Evolutionary conservation across 2,113 vertebrate species (phyloP), one percentile per base, ranked within the genome.

Genomic region (Rhabdomys dilectus): DNA sequence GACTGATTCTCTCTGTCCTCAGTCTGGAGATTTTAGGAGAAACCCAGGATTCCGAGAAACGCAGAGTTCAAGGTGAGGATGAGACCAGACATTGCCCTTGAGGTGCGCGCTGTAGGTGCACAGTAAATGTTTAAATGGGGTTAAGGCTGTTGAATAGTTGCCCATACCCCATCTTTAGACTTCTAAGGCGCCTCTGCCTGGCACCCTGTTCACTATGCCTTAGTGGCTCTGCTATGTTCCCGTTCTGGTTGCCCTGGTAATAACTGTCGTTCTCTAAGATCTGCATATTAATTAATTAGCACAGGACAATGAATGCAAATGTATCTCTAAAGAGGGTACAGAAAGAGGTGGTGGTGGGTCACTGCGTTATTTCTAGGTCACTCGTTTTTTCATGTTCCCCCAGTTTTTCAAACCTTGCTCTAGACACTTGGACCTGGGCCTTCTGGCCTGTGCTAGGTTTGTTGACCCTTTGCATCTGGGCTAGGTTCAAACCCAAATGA

Each of bases 81-180:
- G 2, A 2, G 13, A 2, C 2, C 39, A 0, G 0, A 3, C 0
- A 1, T 0, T 0, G 7, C 3, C 0, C 0, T 10, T 1, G 29
- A 7, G 10, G 85, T 26, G 5, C 53, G 1, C 5, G 2, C 0
- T 3, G 29, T 5, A 26, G 92, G 86, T 10, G 31, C 9, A n/a
- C n/a, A 3, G 16, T 21, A 1, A 13, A 2, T 19, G 42, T 17
- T 48, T 31, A 21, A 21, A 1, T 0, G 10, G 86, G 16, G 15
- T 22, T 73, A 29, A 15, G 45, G 66, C 24, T 36, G 7, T n/a
- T 3, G 0, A 42, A 10, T 3, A 8, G 24, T 2, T 1, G 0
- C 34, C 60, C 62, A 1, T 3, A 3, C 4, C 77, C n/a, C 0
- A 0, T 26, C 85, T 34, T 15, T 56, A 39, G 89, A 9, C 45